These are phyloP conservation scores for Siderastrea siderea DNA, from an alignment of 92 coral and sea anemone species.

Conservation along the genomic window DNA sequence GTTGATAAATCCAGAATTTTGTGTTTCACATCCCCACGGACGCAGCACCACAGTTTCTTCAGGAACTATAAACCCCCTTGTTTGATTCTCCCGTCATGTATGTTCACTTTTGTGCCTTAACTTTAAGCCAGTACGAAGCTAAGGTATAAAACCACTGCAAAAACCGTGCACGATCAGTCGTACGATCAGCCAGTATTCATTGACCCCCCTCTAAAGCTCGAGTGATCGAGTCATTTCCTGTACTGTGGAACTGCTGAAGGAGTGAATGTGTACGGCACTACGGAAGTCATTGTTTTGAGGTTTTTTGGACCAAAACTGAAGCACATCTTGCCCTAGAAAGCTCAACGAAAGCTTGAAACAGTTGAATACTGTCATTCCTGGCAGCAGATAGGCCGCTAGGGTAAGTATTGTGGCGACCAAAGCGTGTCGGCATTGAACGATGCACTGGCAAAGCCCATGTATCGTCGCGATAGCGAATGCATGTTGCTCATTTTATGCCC, in stretches of 20 bases:
- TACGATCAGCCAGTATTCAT: neutral
- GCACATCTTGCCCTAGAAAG: neutral
- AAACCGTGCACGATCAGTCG: too few species aligned
- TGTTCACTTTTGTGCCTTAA: too few species aligned
- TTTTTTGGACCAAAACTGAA: neutral
- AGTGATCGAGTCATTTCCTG: constrained; percentile 10
- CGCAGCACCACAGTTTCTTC: too few species aligned
- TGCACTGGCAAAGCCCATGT: neutral
- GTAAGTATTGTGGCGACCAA: constrained; percentile 11
- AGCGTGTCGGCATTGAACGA: neutral
- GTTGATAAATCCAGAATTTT: too few species aligned
- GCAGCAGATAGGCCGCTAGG: constrained; percentile 43
- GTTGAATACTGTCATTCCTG: constrained; percentile 21
- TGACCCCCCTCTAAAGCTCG: constrained; percentile 31
- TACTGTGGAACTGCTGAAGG: constrained; percentile 20
- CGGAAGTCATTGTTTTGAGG: constrained; percentile 35
- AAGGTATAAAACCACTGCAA: too few species aligned
- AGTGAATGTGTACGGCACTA: neutral
- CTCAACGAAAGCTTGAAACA: neutral
- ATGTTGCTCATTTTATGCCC: constrained; percentile 14
- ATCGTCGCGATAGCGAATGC: neutral
- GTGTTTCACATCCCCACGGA: too few species aligned
- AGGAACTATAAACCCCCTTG: too few species aligned
- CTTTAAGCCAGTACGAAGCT: too few species aligned
- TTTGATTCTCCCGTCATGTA: neutral